Evolutionary conservation across 2,797 vertebrate species (phyloP).

Genomic region (Petrocephalus schoutedeni): DNA sequence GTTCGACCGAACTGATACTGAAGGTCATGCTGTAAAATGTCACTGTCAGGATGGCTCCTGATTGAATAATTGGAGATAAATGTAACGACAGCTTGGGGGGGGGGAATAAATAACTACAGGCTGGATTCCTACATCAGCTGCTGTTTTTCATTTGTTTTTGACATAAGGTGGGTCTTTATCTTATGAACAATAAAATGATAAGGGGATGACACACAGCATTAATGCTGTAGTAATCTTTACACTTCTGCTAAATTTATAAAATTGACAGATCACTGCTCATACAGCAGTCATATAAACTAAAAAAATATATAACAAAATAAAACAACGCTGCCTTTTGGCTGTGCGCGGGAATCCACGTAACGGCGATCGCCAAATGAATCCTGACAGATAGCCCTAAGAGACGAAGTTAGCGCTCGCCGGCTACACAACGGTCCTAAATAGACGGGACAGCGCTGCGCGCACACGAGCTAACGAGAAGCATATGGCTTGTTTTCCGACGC

Average conservation of each 20-base stretch:
- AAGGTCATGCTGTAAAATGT: conserved; percentile 69
- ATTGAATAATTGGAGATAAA: conserved; percentile 48
- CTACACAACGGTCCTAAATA: conserved; percentile 90
- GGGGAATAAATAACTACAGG: conserved; percentile 40
- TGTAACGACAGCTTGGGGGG: conserved; percentile 54
- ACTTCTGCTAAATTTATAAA: conserved; percentile 77
- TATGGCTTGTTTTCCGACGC: conserved; percentile 90
- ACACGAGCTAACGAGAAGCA: conserved; percentile 97
- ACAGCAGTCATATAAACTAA: conserved; percentile 74
- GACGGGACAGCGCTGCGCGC: conserved; percentile 93
- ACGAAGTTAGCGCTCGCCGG: conserved; percentile 90
- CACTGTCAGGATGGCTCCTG: conserved; percentile 64
- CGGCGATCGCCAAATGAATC: conserved; percentile 87
- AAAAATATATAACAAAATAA: conserved; percentile 25
- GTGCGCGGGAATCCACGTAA: conserved; percentile 81
- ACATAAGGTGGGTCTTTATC: neutral
- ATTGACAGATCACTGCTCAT: conserved; percentile 88
- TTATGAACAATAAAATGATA: neutral
- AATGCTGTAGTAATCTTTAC: conserved; percentile 52
- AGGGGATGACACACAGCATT: neutral
- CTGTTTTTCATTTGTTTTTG: conserved; percentile 19
- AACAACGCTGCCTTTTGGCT: conserved; percentile 82
- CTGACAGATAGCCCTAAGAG: conserved; percentile 99
- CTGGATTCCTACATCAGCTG: conserved; percentile 2
- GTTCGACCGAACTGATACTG: conserved; percentile 55